Conservation (phyloP, 2,888 invertebrate species). For the Scaptomyza parva region DNA sequence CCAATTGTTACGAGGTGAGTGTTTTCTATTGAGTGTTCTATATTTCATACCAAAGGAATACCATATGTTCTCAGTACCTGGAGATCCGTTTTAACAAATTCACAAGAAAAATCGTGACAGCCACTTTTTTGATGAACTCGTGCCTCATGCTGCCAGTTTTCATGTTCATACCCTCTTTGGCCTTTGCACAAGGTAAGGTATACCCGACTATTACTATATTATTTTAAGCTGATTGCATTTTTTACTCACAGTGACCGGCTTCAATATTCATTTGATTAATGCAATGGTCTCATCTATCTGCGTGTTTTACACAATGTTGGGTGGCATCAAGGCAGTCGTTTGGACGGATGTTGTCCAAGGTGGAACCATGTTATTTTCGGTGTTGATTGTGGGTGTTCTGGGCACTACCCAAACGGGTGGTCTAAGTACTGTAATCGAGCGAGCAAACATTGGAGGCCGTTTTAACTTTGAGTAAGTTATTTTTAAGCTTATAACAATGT, state of each 20-base stretch:
- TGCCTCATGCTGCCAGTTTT: slow-evolving; percentile 80
- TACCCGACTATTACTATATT: not conserved
- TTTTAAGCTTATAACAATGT: too few species aligned
- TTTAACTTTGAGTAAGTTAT: slow-evolving; percentile 83
- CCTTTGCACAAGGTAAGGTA: slow-evolving; percentile 83
- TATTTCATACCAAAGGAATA: too few species aligned
- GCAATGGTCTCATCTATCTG: slow-evolving; percentile 86
- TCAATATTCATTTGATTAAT: slow-evolving; percentile 86
- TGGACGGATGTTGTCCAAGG: slow-evolving; percentile 86
- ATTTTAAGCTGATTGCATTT: not conserved
- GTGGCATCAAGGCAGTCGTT: slow-evolving; percentile 86
- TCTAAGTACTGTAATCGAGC: slow-evolving; percentile 79
- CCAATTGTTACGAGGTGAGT: slow-evolving; percentile 85
- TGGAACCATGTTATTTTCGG: slow-evolving; percentile 84
- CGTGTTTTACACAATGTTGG: slow-evolving; percentile 86
- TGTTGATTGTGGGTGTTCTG: slow-evolving; percentile 82
- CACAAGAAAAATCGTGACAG: slow-evolving; percentile 79
- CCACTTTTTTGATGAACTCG: slow-evolving; percentile 76
- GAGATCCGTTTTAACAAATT: slow-evolving; percentile 81
- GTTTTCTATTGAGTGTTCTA: too few species aligned
- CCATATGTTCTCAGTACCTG: slow-evolving; percentile 75
- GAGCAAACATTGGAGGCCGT: slow-evolving; percentile 82
- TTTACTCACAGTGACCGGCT: slow-evolving; percentile 85
- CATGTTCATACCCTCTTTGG: slow-evolving; percentile 82
- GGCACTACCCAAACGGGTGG: slow-evolving; percentile 85